Base-by-base conservation (phyloP, 2,888 invertebrate species). In the Hypolimnas misippus region DNA sequence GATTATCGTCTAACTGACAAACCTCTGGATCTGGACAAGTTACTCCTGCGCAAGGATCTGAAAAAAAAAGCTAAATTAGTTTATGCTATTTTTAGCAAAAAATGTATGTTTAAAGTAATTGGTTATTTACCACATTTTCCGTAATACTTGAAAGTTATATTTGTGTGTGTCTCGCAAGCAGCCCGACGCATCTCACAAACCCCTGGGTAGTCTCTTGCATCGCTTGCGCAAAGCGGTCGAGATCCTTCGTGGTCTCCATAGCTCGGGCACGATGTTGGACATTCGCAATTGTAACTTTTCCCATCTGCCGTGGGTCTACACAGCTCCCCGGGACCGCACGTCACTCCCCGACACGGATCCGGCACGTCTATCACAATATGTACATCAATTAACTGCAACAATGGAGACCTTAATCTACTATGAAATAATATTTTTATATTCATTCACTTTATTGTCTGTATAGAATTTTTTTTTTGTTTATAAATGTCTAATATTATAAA, bases 161-260 rank as follows among this genome's bases (percentile, higher is more conserved):
- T 96, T 67, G 94, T 93, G 70, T 94, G 94, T 60, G 94, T 92
- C 62, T 94, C 93, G 87, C 98, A 98, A 10, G 97, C 96, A 53
- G 95, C 94, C 70, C 95, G 93, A 75, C 96, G 94, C 89, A 98
- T 93, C 81, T 97, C 96, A 91, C 98, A 98, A 73, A 96, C 95
- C 79, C 96, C 97, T 62, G 94, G 93, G 84, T 98, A 98, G 81
- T 97, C 97, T 67, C 94, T 92, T 7, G 96, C 97, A 88, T 98
- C 97, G 77, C 95, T 92, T 82, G 97, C 96, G 84, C 98, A 98
- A 51, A 98, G 94, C 0, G 96, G 95, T 58, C 94, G 92, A 35
- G 96, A 96, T 63, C 95, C 96, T 70, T 95, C 94, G 87, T 96
- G 96, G 88, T 97, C 97, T 4, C 97, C 97, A 87, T 96, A 96